A percentile compares a stretch with the other conserved stretches of the same genome.
These are phyloP conservation scores for Lateolabrax maculatus DNA, from an alignment of 2,797 vertebrate genomes.

Conservation along the genomic window DNA sequence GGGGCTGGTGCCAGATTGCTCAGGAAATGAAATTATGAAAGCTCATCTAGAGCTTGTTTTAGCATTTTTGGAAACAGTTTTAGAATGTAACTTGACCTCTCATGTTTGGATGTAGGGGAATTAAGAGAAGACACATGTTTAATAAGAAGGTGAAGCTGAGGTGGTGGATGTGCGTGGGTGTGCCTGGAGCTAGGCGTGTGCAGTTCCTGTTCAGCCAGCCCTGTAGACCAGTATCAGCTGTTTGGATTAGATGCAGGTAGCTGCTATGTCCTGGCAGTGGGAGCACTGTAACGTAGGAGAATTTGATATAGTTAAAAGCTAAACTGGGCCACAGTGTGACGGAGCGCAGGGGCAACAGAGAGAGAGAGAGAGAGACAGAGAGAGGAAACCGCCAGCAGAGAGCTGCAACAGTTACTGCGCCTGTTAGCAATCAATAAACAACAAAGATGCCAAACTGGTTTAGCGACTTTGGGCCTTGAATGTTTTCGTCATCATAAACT, in stretches of 20 bases:
- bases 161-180: conserved; percentile 29
- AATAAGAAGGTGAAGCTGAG: conserved; percentile 9
- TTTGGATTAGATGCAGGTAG: conserved; percentile 50
- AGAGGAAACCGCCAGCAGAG: conserved; percentile 13
- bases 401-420: conserved; percentile 25
- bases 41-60: conserved; percentile 1
- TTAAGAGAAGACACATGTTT: conserved; percentile 24
- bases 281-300: conserved; percentile 44
- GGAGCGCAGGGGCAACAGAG: conserved; percentile 5
- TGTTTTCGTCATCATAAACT: conserved; percentile 3
- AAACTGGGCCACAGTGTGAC: conserved; percentile 43
- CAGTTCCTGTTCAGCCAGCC: conserved; percentile 66
- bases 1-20: conserved; percentile 33
- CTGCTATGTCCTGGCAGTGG: conserved; percentile 56
- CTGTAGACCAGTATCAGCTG: conserved; percentile 53
- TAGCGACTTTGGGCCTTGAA: conserved; percentile 2
- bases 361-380: no score
- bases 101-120: conserved; percentile 13
- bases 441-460: conserved; percentile 46
- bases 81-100: conserved; percentile 1
- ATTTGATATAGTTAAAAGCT: conserved; percentile 49
- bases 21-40: conserved; percentile 12
- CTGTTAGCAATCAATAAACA: background rate
- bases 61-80: background rate
- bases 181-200: conserved; percentile 55